A percentile compares a stretch with the other conserved stretches of the same genome.
Conservation (phyloP, 1,140 invertebrate species). For the Hesperophylax magnus region DNA sequence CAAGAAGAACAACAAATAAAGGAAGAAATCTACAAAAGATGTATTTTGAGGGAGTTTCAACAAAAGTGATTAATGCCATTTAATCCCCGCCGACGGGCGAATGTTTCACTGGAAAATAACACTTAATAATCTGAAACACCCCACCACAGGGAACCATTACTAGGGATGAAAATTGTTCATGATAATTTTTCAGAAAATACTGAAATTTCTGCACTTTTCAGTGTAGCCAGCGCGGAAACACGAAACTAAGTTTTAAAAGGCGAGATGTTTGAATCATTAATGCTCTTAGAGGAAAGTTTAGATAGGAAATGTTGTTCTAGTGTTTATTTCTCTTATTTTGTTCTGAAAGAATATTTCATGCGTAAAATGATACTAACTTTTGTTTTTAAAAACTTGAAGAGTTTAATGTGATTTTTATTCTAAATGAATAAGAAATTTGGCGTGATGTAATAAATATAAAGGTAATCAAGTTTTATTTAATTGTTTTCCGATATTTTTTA, state of each 20-base stretch:
- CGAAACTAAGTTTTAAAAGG: neutral
- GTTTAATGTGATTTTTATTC: too few species aligned
- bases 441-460: too few species aligned
- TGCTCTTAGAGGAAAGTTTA: constrained; percentile 1
- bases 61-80: constrained; percentile 4
- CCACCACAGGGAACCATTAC: neutral
- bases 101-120: neutral
- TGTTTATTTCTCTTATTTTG: neutral
- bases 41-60: neutral
- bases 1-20: neutral
- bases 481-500: too few species aligned
- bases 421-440: too few species aligned
- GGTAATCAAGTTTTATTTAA: too few species aligned
- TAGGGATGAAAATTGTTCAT: neutral
- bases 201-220: neutral
- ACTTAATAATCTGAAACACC: neutral
- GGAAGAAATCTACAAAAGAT: neutral
- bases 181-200: neutral
- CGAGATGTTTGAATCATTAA: neutral
- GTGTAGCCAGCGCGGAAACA: neutral
- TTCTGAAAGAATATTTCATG: neutral
- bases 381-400: too few species aligned
- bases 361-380: neutral
- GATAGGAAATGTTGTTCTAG: neutral
- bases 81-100: neutral